Evolutionary conservation across 2,888 invertebrate genomes (phyloP).

Genomic region (Phania funesta): DNA sequence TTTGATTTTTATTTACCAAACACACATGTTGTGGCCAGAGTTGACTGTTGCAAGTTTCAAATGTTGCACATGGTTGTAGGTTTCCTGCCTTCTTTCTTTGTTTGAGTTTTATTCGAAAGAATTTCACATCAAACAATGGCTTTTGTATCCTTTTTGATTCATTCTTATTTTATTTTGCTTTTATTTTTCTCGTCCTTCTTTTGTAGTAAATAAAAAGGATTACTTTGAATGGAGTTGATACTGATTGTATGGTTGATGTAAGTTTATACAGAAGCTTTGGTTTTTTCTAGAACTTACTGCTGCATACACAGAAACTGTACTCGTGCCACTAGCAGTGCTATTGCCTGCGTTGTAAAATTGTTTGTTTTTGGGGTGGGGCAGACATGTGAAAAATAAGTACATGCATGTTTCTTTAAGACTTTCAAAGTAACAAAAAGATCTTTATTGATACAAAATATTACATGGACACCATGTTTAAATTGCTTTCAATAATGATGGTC

Average conservation of each 20-base stretch:
- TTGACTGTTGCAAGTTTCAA: constrained; percentile 27
- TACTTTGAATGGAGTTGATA: constrained; percentile 45
- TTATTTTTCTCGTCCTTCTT: constrained; percentile 2
- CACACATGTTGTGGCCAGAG: neutral
- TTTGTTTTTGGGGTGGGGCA: neutral
- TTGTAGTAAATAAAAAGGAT: constrained; percentile 57
- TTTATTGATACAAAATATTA: neutral
- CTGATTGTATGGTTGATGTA: constrained; percentile 29
- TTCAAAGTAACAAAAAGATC: neutral
- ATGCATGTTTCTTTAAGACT: neutral
- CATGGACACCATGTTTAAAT: neutral
- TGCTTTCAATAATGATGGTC: neutral
- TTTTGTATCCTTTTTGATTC: constrained; percentile 44
- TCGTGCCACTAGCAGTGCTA: neutral
- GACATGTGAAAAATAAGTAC: constrained; percentile 5
- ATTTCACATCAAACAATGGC: constrained; percentile 62
- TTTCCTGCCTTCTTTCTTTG: constrained; percentile 34
- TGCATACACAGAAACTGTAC: neutral
- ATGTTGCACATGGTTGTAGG: constrained; percentile 19
- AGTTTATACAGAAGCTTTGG: neutral
- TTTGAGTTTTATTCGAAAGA: constrained; percentile 47
- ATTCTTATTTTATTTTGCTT: constrained; percentile 11
- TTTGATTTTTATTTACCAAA: constrained; percentile 38
- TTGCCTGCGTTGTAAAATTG: neutral
- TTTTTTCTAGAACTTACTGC: neutral